These are phyloP conservation scores for Anthopleura xanthogrammica DNA, from an alignment of 92 coral and sea anemone species.

Conservation along the genomic window DNA sequence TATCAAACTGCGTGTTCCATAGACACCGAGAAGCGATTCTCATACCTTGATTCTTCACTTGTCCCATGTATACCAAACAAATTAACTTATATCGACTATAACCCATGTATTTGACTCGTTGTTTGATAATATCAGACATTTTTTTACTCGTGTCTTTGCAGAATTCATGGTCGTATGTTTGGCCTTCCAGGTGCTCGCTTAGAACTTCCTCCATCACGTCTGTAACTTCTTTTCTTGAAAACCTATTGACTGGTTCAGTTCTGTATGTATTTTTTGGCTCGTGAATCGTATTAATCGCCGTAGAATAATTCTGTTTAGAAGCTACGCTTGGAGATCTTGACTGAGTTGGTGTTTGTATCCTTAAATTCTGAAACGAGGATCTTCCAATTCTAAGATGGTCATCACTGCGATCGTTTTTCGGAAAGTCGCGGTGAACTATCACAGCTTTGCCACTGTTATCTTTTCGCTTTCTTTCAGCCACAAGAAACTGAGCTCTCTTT, in stretches of 20 bases:
- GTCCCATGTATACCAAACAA: conserved; percentile 86
- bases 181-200: conserved; percentile 55
- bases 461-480: conserved; percentile 71
- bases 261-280: conserved; percentile 61
- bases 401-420: conserved; percentile 48
- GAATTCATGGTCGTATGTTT: conserved; percentile 56
- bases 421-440: conserved; percentile 84
- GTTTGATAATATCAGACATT: conserved; percentile 80
- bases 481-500: conserved; percentile 93
- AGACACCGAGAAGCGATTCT: conserved; percentile 91
- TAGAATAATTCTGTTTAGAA: conserved; percentile 42
- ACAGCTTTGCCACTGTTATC: conserved; percentile 82
- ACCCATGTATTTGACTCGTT: conserved; percentile 72
- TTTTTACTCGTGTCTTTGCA: conserved; percentile 82
- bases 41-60: conserved; percentile 67
- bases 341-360: conserved; percentile 39
- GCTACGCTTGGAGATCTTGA: conserved; percentile 65
- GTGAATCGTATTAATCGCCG: conserved; percentile 13
- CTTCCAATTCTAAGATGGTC: conserved; percentile 22
- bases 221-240: conserved; percentile 70
- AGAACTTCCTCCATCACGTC: conserved; percentile 74
- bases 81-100: conserved; percentile 80
- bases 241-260: conserved; percentile 59
- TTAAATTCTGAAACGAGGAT: conserved; percentile 16
- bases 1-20: conserved; percentile 85